phyloP scores from a whole-genome alignment of 2,113 vertebrate genomes.

The Erythrocercus mccallii region DNA sequence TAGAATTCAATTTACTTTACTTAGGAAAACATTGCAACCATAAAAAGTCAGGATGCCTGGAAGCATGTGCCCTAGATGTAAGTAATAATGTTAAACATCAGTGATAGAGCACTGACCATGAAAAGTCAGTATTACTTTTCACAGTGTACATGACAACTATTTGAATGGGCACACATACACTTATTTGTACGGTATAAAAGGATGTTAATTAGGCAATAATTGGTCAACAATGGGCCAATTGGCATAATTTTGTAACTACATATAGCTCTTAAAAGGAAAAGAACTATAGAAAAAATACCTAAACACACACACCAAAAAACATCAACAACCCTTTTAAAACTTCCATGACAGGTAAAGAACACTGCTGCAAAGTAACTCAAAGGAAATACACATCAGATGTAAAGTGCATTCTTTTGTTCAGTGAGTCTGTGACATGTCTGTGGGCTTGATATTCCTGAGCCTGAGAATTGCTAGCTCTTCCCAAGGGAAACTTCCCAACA shows the following conservation, averaged over 20 bases:
- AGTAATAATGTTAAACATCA: background rate
- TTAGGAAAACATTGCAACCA: background rate
- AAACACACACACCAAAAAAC: background rate
- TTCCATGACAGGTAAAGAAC: background rate
- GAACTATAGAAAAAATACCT: background rate
- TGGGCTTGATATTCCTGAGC: no score
- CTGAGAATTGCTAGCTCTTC: no score
- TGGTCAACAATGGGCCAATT: background rate
- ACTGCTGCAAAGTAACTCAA: background rate
- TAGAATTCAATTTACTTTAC: background rate
- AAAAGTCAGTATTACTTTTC: background rate
- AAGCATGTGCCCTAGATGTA: background rate
- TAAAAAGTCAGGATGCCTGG: background rate
- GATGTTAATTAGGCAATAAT: background rate
- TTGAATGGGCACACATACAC: background rate
- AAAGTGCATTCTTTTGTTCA: background rate
- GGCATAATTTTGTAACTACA: background rate
- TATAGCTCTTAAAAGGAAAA: background rate
- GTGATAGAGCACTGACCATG: background rate
- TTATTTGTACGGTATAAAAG: background rate
- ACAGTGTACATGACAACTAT: background rate
- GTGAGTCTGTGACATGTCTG: fast-evolving
- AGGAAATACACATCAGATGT: background rate
- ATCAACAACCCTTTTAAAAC: background rate
- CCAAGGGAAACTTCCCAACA: no score